Evolutionary conservation across 2,113 vertebrate genomes (phyloP), one percentile per base, ranked within the genome.

Genomic region (Clarias gariepinus): DNA sequence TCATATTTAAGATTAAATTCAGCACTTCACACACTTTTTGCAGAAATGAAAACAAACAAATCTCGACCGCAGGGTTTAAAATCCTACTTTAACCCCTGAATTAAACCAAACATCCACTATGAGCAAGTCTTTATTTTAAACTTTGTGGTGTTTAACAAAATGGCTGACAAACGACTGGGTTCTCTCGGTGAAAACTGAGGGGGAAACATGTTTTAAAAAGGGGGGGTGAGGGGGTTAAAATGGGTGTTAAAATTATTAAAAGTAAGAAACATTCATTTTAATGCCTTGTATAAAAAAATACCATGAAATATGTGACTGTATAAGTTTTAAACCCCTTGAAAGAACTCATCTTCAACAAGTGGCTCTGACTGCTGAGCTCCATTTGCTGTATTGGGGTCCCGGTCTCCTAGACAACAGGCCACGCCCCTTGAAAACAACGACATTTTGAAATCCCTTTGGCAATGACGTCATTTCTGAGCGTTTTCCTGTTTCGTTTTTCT

Each of bases 361-460:
- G 52, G 0, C 41, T 61, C 30, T 41, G 11, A 36, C 78, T 15
- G 0, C 41, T 6, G 9, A 81, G 9, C 57, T 81, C 57, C 21
- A 61, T 25, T 81, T 61, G 28, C 57, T 41, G 78, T 61, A 36
- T 15, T 23, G 78, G 57, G 57, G 19, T 81, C 30, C 61, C 55
- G 23, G 68, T 84, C 69, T 21, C 68, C 68, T 36, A 19, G 55
- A 68, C 69, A 47, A 60, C 83, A 84, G 69, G 83, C 2, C 83
- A 71, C 83, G 68, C 83, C 83, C 58, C 69, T 52, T 55, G 19
- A 30, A 9, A 28, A 83, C 63, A 53, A 30, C 36, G 63, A 53
- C 81, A 83, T 66, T 81, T 81, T 61, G 57, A 61, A 81, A 81
- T 30, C 57, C 57, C 18, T 11, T 61, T 30, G 30, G 30, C 30